Evolutionary conservation across 1,140 invertebrate species (phyloP).

Genomic region (Pantala flavescens): DNA sequence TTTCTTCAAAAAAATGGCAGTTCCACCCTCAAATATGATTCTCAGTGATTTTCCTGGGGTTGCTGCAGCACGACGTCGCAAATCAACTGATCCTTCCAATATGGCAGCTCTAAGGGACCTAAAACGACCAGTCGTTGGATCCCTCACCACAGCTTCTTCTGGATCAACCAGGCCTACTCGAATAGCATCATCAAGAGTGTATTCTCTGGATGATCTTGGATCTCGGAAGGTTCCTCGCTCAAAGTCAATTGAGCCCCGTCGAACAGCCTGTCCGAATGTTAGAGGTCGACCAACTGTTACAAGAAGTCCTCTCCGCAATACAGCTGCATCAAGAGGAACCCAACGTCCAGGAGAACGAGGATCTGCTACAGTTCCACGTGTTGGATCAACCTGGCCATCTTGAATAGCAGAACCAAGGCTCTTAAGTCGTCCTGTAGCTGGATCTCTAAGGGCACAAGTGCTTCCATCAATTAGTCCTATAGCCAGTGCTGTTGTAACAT

Average conservation of each 20-base stretch:
- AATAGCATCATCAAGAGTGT: slow-evolving; percentile 67
- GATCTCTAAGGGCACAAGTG: slow-evolving; percentile 66
- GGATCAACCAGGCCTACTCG: slow-evolving; percentile 64
- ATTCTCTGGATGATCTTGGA: slow-evolving; percentile 45
- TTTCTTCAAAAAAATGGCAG: slow-evolving; percentile 56
- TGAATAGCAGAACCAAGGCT: slow-evolving; percentile 62
- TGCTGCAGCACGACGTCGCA: slow-evolving; percentile 50
- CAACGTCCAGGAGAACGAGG: slow-evolving; percentile 54
- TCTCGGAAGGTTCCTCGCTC: slow-evolving; percentile 36
- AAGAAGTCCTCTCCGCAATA: slow-evolving; percentile 56
- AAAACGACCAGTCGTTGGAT: slow-evolving; percentile 63
- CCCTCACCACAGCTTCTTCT: slow-evolving; percentile 61
- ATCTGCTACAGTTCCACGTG: slow-evolving; percentile 65
- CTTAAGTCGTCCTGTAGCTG: slow-evolving; percentile 57
- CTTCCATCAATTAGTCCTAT: slow-evolving; percentile 62
- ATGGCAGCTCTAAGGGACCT: slow-evolving; percentile 59
- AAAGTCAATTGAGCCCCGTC: slow-evolving; percentile 37
- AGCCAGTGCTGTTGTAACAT: slow-evolving; percentile 59
- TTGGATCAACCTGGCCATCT: slow-evolving; percentile 65
- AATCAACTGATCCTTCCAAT: slow-evolving; percentile 57
- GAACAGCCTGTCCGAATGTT: slow-evolving; percentile 46
- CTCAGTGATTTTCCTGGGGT: slow-evolving; percentile 54
- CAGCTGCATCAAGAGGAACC: slow-evolving; percentile 59
- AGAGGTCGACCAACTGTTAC: slow-evolving; percentile 60
- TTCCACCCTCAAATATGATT: slow-evolving; percentile 61